These are phyloP conservation scores for Sturnus vulgaris DNA, from an alignment of 2,113 vertebrate genomes.

Conservation along the genomic window DNA sequence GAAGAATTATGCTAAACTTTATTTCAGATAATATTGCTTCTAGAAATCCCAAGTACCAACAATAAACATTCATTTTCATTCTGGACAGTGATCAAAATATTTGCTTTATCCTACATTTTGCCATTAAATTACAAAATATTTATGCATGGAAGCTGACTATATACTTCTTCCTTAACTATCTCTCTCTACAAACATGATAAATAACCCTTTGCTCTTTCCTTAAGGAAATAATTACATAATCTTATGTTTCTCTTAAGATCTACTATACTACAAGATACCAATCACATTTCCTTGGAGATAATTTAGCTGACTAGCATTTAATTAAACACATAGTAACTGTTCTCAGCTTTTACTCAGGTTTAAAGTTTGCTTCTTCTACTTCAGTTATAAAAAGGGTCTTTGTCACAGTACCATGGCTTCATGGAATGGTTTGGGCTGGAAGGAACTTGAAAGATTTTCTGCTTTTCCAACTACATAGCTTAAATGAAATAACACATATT, in stretches of 20 bases:
- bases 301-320: not conserved
- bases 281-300: not conserved
- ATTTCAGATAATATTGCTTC: not conserved
- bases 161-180: not conserved
- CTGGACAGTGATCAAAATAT: slow-evolving; percentile 32
- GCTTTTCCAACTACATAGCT: not conserved
- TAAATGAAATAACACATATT: not conserved
- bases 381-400: not conserved
- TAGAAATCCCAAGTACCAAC: slow-evolving; percentile 26
- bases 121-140: slow-evolving; percentile 56
- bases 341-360: not conserved
- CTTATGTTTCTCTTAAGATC: not conserved
- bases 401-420: not conserved
- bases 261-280: not conserved
- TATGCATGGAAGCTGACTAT: not conserved
- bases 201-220: not conserved
- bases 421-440: not conserved
- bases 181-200: not conserved
- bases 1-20: slow-evolving; percentile 35
- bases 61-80: slow-evolving; percentile 12
- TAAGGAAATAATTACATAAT: not conserved
- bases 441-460: not conserved
- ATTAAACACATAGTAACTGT: not conserved
- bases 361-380: not conserved
- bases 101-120: slow-evolving; percentile 10